Evolutionary conservation across 1,140 invertebrate genomes (phyloP), one percentile per base, ranked within the genome.

Genomic region (Tetranychus cinnabarinus): DNA sequence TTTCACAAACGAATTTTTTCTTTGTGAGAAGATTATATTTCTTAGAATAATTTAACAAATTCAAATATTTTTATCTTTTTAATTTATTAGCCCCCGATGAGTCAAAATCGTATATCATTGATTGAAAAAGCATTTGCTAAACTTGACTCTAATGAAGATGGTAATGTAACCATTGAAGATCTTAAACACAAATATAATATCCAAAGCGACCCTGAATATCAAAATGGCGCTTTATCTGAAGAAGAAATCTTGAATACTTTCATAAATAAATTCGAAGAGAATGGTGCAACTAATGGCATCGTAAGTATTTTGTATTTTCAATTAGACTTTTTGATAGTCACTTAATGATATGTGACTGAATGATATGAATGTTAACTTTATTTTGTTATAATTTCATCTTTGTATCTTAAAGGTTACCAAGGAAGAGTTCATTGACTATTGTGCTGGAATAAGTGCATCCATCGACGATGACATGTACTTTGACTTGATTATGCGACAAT

Each of bases 341-440:
- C 23, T 23, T 23, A 23, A 23, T 23, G 23, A 23, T 23, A 23
- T 23, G 23, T 23, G 23, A 23, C 23, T 23, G 23, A 23, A 23
- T 23, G 23, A 23, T 23, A 23, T 23, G 23, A 23, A 23, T 23
- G 23, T 23, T 0, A 23, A 23, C 23, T 23, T 23, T 23, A 23
- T 23, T 23, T 23, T 23, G 23, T 23, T 23, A 23, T 23, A 23
- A 23, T 23, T 23, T 23, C 23, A 23, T 23, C 23, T 23, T 23
- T 23, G 23, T 23, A 23, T 23, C 23, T 23, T 23, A 23, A 23
- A 95, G 87, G 83, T 93, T 1, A 92, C 89, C 0, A 76, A 81
- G 61, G 88, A 95, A 67, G 91, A 96, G 74, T 96, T 95, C 68
- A 75, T 86, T 69, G 89, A 93, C 71, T 96, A 95, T 70, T 95